Conservation (phyloP, 1,140 invertebrate genomes). For the Arion vulgaris region DNA sequence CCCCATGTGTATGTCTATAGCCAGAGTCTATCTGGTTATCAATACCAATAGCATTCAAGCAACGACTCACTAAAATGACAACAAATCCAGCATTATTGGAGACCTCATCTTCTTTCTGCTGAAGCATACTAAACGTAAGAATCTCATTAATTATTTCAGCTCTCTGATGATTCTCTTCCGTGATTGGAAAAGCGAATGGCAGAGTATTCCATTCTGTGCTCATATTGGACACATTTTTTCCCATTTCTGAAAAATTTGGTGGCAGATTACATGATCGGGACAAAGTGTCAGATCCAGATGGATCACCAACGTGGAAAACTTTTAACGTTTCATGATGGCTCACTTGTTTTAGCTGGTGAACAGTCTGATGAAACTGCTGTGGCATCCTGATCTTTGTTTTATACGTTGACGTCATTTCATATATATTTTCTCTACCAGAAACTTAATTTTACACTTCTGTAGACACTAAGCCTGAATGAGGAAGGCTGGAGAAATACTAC, state of each 20-base stretch:
- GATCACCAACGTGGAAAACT: not conserved
- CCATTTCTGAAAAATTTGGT: not conserved
- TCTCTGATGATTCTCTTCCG: not conserved
- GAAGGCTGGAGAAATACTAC: too few relatives aligned
- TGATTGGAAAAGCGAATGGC: not conserved
- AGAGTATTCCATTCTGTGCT: not conserved
- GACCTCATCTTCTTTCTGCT: conserved; percentile 30
- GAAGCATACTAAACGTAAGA: conserved; percentile 10
- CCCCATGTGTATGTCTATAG: not conserved
- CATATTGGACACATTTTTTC: not conserved
- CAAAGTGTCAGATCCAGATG: not conserved
- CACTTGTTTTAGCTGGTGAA: not conserved
- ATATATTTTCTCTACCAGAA: not conserved
- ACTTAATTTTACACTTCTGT: too few relatives aligned
- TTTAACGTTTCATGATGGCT: not conserved
- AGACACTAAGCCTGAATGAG: too few relatives aligned
- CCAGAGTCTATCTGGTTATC: conserved; percentile 1
- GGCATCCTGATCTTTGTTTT: not conserved
- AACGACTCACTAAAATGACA: not conserved
- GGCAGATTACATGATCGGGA: not conserved
- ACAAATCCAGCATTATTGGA: conserved; percentile 12
- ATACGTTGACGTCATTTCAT: not conserved
- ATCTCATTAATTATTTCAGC: not conserved
- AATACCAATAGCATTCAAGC: not conserved
- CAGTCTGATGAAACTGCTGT: not conserved